Base-by-base conservation (phyloP, 2,888 invertebrate genomes). In the Chrysotoxum bicinctum region DNA sequence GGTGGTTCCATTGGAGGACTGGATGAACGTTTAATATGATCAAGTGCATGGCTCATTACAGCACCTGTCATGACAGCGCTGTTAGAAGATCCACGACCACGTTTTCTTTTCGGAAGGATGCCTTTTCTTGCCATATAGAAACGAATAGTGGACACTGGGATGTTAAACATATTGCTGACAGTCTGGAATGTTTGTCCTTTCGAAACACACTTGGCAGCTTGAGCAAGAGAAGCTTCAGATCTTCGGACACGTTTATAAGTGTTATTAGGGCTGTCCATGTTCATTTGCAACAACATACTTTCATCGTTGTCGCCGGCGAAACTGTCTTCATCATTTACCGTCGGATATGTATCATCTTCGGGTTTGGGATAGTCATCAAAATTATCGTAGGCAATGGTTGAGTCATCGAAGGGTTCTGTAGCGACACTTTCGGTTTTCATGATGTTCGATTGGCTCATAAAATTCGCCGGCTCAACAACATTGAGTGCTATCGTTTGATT, bases 61-160 rank as follows among this genome's bases (percentile, higher is more conserved):
- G 89, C 87, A 72, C 84, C 80, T 35, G 83, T 76, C 66, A 79
- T 87, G 23, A 87, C 87, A n/a, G 79, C 74, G 5, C 84, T 76
- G 37, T 84, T 89, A 0, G 90, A 90, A 52, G 95, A 94, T 73
- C 94, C 95, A 37, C 97, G 94, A 0, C 97, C 97, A 14, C 97
- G 93, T 89, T 96, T 95, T 87, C 97, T 94, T 88, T 94, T 93
- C 50, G 96, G 96, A 85, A 97, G 91, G 70, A 97, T 96, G 2
- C 97, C 97, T 90, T 96, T 96, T 85, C 97, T 93, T 16, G 96
- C 97, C 97, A 97, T 97, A 92, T 96, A 97, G 91, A 97, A 97
- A 62, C 96, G 94, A 91, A 97, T 96, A 45, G 97, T 97, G 35
- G 96, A 96, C 87, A 97, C 97, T 79, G 97, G 97, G 92, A 97